Conservation (phyloP, 2,113 vertebrate genomes). For the Herpailurus yagouaroundi region DNA sequence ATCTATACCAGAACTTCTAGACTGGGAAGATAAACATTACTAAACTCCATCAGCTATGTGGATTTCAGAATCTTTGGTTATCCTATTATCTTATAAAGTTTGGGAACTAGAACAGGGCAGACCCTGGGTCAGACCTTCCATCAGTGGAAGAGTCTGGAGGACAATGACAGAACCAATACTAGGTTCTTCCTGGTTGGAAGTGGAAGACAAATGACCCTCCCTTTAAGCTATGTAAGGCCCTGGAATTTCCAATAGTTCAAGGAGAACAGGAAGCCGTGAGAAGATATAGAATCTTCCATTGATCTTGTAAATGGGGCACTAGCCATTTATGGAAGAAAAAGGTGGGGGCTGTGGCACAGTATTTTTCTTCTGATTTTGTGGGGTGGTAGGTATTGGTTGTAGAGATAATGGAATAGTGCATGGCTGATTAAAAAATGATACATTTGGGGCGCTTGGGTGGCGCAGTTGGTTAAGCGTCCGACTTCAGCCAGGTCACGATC, state of each 20-base stretch:
- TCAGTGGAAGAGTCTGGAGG: not conserved
- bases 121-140: not conserved
- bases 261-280: not conserved
- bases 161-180: not conserved
- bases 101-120: not conserved
- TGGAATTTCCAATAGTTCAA: not conserved
- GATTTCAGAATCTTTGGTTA: not conserved
- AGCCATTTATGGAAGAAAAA: not conserved
- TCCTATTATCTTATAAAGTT: not conserved
- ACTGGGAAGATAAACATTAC: not conserved
- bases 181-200: not conserved
- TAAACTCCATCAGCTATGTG: not conserved
- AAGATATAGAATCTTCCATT: not conserved
- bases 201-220: not conserved
- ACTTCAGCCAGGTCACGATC: too few relatives aligned
- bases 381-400: not conserved
- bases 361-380: not conserved
- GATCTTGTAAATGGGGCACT: not conserved
- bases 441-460: too few relatives aligned
- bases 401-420: not conserved
- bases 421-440: not conserved
- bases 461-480: too few relatives aligned
- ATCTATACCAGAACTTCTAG: not conserved
- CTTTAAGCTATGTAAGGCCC: not conserved
- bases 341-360: rapidly evolving